phyloP scores from a whole-genome alignment of 1,140 invertebrate genomes.

The Drosophila tristis region DNA sequence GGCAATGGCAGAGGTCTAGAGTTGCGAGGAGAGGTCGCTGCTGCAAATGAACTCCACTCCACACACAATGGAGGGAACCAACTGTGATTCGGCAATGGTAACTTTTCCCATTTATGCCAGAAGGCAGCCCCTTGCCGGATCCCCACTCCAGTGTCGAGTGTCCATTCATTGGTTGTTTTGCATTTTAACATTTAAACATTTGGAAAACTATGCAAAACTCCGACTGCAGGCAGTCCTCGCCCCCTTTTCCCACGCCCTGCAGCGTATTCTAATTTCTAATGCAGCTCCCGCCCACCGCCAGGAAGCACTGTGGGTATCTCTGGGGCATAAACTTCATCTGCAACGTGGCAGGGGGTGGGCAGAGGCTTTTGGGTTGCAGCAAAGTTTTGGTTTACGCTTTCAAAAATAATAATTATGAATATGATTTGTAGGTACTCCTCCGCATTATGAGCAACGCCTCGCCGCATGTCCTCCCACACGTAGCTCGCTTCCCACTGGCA shows the following conservation, averaged over 20 bases:
- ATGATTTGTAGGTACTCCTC: constrained; percentile 46
- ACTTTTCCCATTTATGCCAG: constrained; percentile 3
- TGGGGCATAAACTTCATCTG: constrained; percentile 42
- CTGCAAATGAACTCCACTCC: constrained; percentile 17
- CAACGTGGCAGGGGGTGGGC: constrained; percentile 3
- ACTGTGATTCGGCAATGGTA: background rate
- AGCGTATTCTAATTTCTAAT: no score
- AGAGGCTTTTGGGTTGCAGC: constrained; percentile 18
- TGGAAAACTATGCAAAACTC: constrained; percentile 6
- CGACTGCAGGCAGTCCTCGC: background rate
- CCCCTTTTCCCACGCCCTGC: no score
- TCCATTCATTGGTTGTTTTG: constrained; percentile 17
- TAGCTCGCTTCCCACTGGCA: constrained; percentile 1
- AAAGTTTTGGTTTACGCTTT: constrained; percentile 65
- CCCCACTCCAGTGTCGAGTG: background rate
- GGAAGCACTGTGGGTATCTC: no score
- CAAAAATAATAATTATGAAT: constrained; percentile 81
- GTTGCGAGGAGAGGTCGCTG: background rate
- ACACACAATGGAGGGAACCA: no score
- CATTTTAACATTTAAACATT: constrained; percentile 36
- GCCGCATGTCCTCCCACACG: background rate
- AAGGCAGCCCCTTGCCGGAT: no score
- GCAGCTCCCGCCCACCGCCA: constrained; percentile 29
- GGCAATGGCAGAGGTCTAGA: constrained; percentile 5
- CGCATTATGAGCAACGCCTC: constrained; percentile 10